Evolutionary conservation across 2,113 vertebrate species (phyloP).

Genomic region (Leptosomus discolor): DNA sequence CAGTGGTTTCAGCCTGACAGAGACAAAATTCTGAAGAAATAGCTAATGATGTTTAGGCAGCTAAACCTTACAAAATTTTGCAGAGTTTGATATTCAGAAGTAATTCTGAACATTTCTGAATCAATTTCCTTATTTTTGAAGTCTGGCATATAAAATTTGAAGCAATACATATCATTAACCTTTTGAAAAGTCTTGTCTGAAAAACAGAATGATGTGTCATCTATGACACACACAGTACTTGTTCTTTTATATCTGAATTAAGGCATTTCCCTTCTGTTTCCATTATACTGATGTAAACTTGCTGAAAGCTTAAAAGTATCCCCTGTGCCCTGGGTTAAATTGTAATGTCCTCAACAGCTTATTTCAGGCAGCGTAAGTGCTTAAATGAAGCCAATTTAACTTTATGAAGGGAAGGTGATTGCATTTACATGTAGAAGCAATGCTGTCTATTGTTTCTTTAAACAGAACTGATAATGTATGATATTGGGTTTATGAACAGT

Average conservation of each 20-base stretch:
- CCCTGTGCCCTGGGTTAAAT: neutral
- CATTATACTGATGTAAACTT: neutral
- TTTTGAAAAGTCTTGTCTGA: neutral
- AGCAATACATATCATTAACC: neutral
- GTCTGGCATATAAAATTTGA: slow-evolving; percentile 3
- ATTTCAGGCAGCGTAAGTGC: neutral
- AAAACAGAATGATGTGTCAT: neutral
- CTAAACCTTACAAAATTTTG: neutral
- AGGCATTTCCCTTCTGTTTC: neutral
- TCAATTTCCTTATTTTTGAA: neutral
- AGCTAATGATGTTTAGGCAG: neutral
- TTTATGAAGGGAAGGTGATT: neutral
- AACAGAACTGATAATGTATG: neutral
- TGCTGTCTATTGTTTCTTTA: neutral
- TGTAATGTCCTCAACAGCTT: neutral
- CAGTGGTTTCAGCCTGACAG: neutral
- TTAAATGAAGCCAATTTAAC: neutral
- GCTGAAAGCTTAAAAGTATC: neutral
- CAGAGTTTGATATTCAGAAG: neutral
- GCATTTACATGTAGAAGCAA: neutral
- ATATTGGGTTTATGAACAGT: neutral
- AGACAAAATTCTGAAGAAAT: neutral
- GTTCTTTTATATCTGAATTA: slow-evolving; percentile 11
- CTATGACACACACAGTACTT: neutral
- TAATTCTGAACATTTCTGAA: neutral